phyloP scores from a whole-genome alignment of 2,113 vertebrate genomes.

The Melanostigma gelatinosum region DNA sequence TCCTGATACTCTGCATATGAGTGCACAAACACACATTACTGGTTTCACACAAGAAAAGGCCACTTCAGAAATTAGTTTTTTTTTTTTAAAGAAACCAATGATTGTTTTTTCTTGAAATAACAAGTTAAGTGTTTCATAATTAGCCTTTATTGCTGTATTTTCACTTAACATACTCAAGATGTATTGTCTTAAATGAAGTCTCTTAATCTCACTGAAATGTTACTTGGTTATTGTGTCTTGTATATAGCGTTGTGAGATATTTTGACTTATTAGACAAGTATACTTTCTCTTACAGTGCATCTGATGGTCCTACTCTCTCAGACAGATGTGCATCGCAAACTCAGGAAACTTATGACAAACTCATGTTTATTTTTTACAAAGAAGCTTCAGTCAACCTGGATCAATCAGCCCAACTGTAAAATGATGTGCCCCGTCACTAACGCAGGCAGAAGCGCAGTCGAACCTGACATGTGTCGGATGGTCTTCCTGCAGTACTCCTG shows the following conservation, averaged over 20 bases:
- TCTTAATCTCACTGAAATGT: background rate
- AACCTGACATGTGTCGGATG: constrained; percentile 97
- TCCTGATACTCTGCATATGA: constrained; percentile 91
- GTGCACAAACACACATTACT: constrained; percentile 12
- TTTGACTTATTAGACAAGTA: background rate
- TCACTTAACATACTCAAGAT: background rate
- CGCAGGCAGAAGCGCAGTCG: constrained; percentile 10
- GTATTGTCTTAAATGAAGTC: background rate
- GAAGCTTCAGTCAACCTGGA: background rate
- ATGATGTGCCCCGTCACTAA: too few relatives aligned
- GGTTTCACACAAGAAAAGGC: background rate
- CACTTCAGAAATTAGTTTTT: background rate
- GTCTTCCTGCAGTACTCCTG: constrained; percentile 95
- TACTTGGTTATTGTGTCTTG: background rate
- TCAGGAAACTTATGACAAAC: background rate
- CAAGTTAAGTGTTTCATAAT: background rate
- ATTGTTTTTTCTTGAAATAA: background rate
- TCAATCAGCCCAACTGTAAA: background rate
- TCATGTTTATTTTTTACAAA: background rate
- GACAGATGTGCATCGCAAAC: background rate
- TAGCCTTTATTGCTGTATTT: background rate
- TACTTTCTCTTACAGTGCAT: background rate
- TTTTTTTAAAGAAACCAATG: background rate
- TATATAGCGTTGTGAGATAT: background rate
- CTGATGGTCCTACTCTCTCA: constrained; percentile 3